These are phyloP conservation scores for Siniperca knerii DNA, from an alignment of 2,113 vertebrate species.

Conservation along the genomic window DNA sequence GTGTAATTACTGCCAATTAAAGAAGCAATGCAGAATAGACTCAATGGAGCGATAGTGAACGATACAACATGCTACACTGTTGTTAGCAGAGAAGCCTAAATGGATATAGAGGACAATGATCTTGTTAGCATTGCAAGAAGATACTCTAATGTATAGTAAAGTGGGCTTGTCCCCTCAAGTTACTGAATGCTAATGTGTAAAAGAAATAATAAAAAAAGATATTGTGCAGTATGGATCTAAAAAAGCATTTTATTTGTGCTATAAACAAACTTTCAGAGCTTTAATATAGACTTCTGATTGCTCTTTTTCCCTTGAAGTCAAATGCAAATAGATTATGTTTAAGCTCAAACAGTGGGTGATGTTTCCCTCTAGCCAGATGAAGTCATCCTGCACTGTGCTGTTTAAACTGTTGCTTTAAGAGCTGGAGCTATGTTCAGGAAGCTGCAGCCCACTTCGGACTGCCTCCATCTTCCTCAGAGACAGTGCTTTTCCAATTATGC, in stretches of 20 bases:
- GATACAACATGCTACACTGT: slow-evolving; percentile 1
- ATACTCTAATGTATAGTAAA: slow-evolving; percentile 30
- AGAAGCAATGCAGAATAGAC: slow-evolving; percentile 50
- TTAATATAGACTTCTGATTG: slow-evolving; percentile 24
- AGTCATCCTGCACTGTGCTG: slow-evolving; percentile 22
- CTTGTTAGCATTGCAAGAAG: slow-evolving; percentile 26
- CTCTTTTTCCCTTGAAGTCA: slow-evolving; percentile 25
- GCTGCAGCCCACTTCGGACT: slow-evolving; percentile 37
- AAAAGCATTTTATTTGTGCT: slow-evolving; percentile 20
- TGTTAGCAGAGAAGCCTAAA: slow-evolving; percentile 14
- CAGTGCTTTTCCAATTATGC: slow-evolving; percentile 67
- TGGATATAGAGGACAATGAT: slow-evolving; percentile 30
- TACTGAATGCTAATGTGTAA: slow-evolving; percentile 31
- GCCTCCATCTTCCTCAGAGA: slow-evolving; percentile 68
- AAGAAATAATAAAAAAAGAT: background rate
- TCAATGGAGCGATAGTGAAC: slow-evolving; percentile 39
- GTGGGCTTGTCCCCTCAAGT: slow-evolving; percentile 14
- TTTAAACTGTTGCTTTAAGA: slow-evolving; percentile 53
- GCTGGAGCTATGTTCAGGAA: slow-evolving; percentile 19
- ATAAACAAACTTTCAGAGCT: slow-evolving; percentile 28
- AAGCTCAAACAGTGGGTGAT: slow-evolving; percentile 31
- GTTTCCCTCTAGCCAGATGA: slow-evolving; percentile 34
- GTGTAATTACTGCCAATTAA: slow-evolving; percentile 69
- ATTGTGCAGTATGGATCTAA: slow-evolving; percentile 17
- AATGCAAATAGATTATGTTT: slow-evolving; percentile 36